Percentiles rank a stretch among this genome's conserved stretches.
phyloP scores from a whole-genome alignment of 2,797 vertebrate genomes.

The Saxicola maurus region DNA sequence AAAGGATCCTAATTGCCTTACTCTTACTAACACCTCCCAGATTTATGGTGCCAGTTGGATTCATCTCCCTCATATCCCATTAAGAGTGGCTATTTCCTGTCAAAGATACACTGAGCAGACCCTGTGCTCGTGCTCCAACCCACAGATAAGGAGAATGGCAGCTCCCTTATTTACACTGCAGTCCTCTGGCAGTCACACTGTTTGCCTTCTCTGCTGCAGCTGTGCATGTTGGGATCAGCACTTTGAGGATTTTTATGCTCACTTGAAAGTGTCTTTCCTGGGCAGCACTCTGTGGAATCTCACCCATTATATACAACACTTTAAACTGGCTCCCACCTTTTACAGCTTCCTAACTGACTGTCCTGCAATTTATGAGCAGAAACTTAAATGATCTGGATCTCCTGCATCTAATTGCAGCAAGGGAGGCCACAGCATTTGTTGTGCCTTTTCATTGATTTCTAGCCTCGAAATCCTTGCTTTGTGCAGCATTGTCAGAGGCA shows the following conservation, averaged over 20 bases:
- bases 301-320: not conserved
- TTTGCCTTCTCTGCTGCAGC: not conserved
- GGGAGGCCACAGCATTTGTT: not conserved
- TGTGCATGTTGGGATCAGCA: not conserved
- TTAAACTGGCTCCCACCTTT: not conserved
- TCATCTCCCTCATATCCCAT: conserved; percentile 17
- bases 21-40: not conserved
- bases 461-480: not conserved
- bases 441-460: not conserved
- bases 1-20: conserved; percentile 30
- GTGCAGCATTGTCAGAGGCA: not conserved
- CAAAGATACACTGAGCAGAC: conserved; percentile 24
- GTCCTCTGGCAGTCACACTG: not conserved
- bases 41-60: conserved; percentile 34
- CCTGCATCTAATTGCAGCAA: not conserved
- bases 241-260: conserved; percentile 21
- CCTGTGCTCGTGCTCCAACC: not conserved
- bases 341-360: conserved; percentile 15
- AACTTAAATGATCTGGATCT: not conserved
- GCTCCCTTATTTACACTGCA: conserved; percentile 6
- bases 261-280: conserved; percentile 36
- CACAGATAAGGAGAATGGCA: not conserved
- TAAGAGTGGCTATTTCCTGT: conserved; percentile 34
- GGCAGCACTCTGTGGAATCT: not conserved
- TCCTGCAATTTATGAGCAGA: conserved; percentile 10